Evolutionary conservation across 2,888 invertebrate species (phyloP), one percentile per base, ranked within the genome.

Genomic region (Ceratothoa steindachneri): DNA sequence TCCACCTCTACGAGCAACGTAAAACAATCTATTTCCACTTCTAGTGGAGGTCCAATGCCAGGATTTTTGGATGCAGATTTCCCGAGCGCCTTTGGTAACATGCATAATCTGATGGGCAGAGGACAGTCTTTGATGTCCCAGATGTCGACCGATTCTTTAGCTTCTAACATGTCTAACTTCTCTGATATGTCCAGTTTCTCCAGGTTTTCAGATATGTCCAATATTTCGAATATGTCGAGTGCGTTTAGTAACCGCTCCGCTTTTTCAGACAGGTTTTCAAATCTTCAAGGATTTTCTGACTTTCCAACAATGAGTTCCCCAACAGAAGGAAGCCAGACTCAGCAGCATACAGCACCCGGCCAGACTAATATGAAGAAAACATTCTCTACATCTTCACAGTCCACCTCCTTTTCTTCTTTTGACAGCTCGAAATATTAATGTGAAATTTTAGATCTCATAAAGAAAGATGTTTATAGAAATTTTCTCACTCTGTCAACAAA

Each of bases 51-150:
- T 1, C 60, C n/a, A 24, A 29, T n/a, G 15, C 24, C 24, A 7
- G 12, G 67, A 19, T 74, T 78, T 64, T 78, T 75, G 67, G 31
- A 68, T 9, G 31, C 72, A 7, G 68, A 68, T 12, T 78, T 78
- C 52, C 72, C 71, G 9, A 9, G 30, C 19, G 75, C 67, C 4
- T 78, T 78, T 55, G 78, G 72, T 7, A 72, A 75, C 24, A 55
- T 78, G n/a, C 68, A 51, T 29, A 72, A 69, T 51, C 65, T 78
- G 19, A 78, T 75, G 71, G 73, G 72, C 5, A 71, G 78, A 15
- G 78, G 78, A 0, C 78, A 75, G 12, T 69, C 73, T 28, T 70
- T 78, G 9, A 78, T 78, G 74, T 74, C 75, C 15, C 78, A 78
- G 22, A 75, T 75, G 75, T 75, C 75, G 5, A 74, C 75, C 4